These are phyloP conservation scores for Eumacrocentrus americanus DNA, from an alignment of 2,888 invertebrate species.

Conservation along the genomic window DNA sequence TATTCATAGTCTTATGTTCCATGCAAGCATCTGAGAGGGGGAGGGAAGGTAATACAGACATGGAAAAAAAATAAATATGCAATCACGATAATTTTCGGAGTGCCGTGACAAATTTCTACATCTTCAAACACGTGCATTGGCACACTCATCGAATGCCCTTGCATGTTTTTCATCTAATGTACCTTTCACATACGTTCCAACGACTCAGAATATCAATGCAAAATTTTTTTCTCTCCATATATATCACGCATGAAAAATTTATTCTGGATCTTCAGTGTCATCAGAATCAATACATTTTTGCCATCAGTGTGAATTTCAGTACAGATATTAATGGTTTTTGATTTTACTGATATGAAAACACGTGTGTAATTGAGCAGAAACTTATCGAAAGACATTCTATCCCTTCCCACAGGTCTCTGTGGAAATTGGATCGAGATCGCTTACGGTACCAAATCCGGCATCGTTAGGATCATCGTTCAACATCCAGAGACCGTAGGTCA, in stretches of 20 bases:
- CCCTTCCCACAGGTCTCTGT: slow-evolving; percentile 75
- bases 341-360: too few species aligned
- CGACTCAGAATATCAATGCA: too few species aligned
- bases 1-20: slow-evolving; percentile 62
- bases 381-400: slow-evolving; percentile 40
- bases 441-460: slow-evolving; percentile 95
- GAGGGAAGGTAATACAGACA: slow-evolving; percentile 65
- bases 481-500: slow-evolving; percentile 99
- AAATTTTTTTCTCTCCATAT: too few species aligned
- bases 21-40: slow-evolving; percentile 69
- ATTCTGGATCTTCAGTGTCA: too few species aligned
- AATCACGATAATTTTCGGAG: neutral
- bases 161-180: neutral
- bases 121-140: neutral
- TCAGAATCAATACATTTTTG: too few species aligned
- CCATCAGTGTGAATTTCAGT: too few species aligned
- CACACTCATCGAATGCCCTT: slow-evolving; percentile 7
- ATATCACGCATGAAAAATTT: too few species aligned
- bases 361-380: too few species aligned
- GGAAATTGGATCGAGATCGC: slow-evolving; percentile 99
- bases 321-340: too few species aligned
- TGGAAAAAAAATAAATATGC: slow-evolving; percentile 31
- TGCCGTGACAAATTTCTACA: slow-evolving; percentile 4
- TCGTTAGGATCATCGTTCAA: slow-evolving; percentile 96
- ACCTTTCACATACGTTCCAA: too few species aligned